Conservation (phyloP, 2,888 invertebrate genomes). For the Eupithecia dodoneata region DNA sequence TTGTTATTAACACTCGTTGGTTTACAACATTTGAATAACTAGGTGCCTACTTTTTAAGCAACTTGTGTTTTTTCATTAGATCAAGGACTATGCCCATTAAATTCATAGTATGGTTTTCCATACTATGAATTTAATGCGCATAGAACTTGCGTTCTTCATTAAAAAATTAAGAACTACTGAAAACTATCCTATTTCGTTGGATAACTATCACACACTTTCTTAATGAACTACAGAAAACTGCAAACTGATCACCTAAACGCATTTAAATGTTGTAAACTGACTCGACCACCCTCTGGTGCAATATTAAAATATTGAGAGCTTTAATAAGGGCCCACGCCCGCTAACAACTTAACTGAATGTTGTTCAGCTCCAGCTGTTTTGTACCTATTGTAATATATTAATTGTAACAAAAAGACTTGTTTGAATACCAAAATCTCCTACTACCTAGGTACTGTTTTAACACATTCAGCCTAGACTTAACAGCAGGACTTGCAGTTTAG, state of each 20-base stretch:
- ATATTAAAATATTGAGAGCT: conserved; percentile 59
- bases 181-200: no score
- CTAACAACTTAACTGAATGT: conserved; percentile 66
- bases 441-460: not conserved
- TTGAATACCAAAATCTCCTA: conserved; percentile 25
- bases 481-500: no score
- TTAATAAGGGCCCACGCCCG: conserved; percentile 61
- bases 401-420: conserved; percentile 55
- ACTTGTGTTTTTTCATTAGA: no score
- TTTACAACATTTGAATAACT: conserved; percentile 5
- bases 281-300: conserved; percentile 48
- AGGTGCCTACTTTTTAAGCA: not conserved
- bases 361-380: conserved; percentile 67
- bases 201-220: no score
- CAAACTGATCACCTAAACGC: not conserved
- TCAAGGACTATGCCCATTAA: not conserved
- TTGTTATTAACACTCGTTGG: not conserved
- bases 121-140: no score
- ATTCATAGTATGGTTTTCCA: not conserved
- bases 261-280: conserved; percentile 6
- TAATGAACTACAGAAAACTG: no score
- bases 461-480: not conserved
- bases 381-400: conserved; percentile 71
- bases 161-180: no score
- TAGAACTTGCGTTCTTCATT: no score